Conservation (phyloP, 2,888 invertebrate species). For the Augochlorella aurata region DNA sequence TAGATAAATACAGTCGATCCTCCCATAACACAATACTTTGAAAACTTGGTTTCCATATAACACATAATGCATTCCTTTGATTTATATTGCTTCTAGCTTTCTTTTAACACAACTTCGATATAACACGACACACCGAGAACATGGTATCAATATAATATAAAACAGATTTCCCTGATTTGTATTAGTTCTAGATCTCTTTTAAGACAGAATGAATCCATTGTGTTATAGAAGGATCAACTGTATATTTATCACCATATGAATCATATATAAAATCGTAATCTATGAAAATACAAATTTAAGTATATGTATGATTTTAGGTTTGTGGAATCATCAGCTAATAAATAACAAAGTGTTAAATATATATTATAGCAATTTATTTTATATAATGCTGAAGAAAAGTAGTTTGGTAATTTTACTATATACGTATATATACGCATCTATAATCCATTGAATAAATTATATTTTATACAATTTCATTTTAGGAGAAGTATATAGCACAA, state of each 20-base stretch:
- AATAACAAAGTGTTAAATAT: slow-evolving; percentile 72
- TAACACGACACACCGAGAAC: no score
- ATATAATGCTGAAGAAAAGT: slow-evolving; percentile 68
- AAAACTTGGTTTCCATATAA: no score
- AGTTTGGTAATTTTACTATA: slow-evolving; percentile 67
- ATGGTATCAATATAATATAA: no score
- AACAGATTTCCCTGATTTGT: no score
- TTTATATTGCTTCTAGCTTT: no score
- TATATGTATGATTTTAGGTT: slow-evolving; percentile 58
- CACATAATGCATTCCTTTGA: no score
- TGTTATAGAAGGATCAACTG: no score
- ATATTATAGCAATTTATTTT: slow-evolving; percentile 76
- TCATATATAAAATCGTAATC: not conserved
- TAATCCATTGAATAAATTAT: not conserved
- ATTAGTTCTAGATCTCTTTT: no score
- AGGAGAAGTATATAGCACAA: slow-evolving; percentile 73
- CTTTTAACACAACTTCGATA: no score
- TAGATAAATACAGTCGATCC: not conserved
- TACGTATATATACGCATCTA: not conserved
- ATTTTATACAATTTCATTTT: slow-evolving; percentile 12
- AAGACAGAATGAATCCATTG: no score
- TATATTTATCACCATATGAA: not conserved
- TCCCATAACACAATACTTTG: no score
- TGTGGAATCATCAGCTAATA: slow-evolving; percentile 74
- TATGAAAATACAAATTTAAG: not conserved